Percentiles rank a stretch among this genome's conserved stretches.
phyloP scores from a whole-genome alignment of 2,888 invertebrate species.

The Eupithecia subumbrata region DNA sequence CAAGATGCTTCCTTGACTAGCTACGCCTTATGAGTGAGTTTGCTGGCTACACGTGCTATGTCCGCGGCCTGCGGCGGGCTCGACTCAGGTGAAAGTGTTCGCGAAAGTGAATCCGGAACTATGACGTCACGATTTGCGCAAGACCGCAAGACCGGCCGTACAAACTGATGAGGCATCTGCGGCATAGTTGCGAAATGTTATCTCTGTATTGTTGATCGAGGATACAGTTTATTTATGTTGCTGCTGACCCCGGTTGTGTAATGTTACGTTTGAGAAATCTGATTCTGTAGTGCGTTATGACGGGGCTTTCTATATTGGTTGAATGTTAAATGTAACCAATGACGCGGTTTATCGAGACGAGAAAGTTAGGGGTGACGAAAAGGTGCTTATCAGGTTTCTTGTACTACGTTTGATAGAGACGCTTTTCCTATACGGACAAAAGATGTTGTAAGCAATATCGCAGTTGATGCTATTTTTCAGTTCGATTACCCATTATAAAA shows the following conservation, averaged over 20 bases:
- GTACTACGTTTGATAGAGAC: neutral
- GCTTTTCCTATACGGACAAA: neutral
- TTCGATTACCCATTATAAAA: neutral
- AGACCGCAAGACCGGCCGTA: slow-evolving; percentile 54
- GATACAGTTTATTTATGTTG: slow-evolving; percentile 50
- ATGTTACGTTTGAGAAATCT: slow-evolving; percentile 42
- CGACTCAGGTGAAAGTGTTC: slow-evolving; percentile 76
- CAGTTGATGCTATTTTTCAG: neutral
- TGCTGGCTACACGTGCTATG: slow-evolving; percentile 33
- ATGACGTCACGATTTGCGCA: slow-evolving; percentile 82
- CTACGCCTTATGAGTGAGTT: slow-evolving; percentile 24
- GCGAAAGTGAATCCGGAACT: slow-evolving; percentile 83
- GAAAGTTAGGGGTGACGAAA: slow-evolving; percentile 12
- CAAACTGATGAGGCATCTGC: slow-evolving; percentile 23
- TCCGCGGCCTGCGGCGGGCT: slow-evolving; percentile 56
- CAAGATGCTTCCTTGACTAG: neutral
- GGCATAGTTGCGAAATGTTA: slow-evolving; percentile 74
- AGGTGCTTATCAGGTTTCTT: neutral
- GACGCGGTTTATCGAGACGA: slow-evolving; percentile 12
- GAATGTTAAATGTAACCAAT: slow-evolving; percentile 8
- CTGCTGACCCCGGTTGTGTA: slow-evolving; percentile 38
- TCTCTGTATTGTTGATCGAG: slow-evolving; percentile 63
- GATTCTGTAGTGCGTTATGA: slow-evolving; percentile 29
- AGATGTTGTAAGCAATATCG: neutral
- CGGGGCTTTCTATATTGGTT: slow-evolving; percentile 24